Percentiles rank a stretch among this genome's conserved stretches.
phyloP scores from a whole-genome alignment of 1,140 invertebrate species.

The Pseudobourletiella spinata region DNA sequence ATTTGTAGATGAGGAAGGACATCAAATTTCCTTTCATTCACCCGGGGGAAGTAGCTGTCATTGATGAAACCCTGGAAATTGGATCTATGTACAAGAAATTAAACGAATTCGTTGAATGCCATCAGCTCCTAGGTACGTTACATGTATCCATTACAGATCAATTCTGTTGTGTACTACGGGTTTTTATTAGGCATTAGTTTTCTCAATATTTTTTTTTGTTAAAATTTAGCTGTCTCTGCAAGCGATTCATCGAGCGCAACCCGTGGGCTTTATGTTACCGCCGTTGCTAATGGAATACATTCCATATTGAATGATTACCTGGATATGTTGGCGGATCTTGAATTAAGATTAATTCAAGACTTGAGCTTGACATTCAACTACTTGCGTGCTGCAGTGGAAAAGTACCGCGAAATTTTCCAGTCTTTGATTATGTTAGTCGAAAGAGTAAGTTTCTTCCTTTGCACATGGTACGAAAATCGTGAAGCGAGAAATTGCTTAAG shows the following conservation, averaged over 20 bases:
- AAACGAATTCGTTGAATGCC: constrained; percentile 15
- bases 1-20: constrained; percentile 11
- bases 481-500: background rate
- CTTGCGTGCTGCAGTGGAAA: constrained; percentile 14
- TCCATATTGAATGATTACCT: constrained; percentile 21
- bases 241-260: too few relatives aligned
- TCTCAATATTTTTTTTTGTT: too few relatives aligned
- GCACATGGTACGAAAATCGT: background rate
- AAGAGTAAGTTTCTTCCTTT: constrained; percentile 12
- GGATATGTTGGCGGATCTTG: constrained; percentile 16
- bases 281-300: constrained; percentile 28
- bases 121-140: constrained; percentile 14
- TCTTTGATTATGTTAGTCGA: constrained; percentile 9
- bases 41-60: constrained; percentile 16
- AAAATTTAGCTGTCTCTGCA: too few relatives aligned
- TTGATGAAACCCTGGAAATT: constrained; percentile 28
- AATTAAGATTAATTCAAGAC: constrained; percentile 26
- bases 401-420: constrained; percentile 22
- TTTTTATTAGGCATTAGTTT: too few relatives aligned
- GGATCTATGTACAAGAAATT: constrained; percentile 20
- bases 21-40: constrained; percentile 25
- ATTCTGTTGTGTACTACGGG: too few relatives aligned
- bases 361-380: constrained; percentile 20
- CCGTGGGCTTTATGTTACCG: constrained; percentile 18
- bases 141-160: too few relatives aligned